A percentile compares a stretch with the other conserved stretches of the same genome.
phyloP scores from a whole-genome alignment of 2,797 vertebrate species.

The Myiothlypis chrysogaster region DNA sequence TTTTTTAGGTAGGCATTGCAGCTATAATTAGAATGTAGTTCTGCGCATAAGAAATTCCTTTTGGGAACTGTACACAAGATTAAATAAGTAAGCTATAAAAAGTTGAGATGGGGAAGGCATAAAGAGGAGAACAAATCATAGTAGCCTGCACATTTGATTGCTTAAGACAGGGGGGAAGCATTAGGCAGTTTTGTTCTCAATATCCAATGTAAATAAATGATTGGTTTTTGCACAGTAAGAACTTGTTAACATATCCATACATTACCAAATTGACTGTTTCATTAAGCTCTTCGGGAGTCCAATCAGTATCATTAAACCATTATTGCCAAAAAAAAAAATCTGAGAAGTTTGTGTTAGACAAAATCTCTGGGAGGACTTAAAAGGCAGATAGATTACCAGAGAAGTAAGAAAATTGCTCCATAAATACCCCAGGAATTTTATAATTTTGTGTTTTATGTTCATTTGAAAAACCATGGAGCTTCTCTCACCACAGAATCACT shows the following conservation, averaged over 20 bases:
- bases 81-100: constrained; percentile 2
- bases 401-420: background rate
- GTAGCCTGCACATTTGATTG: background rate
- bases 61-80: background rate
- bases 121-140: background rate
- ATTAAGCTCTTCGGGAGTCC: background rate
- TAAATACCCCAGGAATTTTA: background rate
- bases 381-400: background rate
- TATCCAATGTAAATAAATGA: background rate
- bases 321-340: background rate
- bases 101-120: background rate
- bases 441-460: background rate
- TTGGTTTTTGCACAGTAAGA: background rate
- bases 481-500: background rate
- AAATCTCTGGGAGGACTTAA: background rate
- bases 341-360: background rate
- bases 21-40: background rate
- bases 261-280: background rate
- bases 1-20: background rate
- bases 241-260: background rate
- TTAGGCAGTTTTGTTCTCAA: background rate
- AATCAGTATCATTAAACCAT: background rate
- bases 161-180: background rate
- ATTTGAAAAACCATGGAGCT: background rate
- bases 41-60: background rate